These are phyloP conservation scores for Eurytoma adleriae DNA, from an alignment of 2,888 invertebrate genomes.

Conservation along the genomic window DNA sequence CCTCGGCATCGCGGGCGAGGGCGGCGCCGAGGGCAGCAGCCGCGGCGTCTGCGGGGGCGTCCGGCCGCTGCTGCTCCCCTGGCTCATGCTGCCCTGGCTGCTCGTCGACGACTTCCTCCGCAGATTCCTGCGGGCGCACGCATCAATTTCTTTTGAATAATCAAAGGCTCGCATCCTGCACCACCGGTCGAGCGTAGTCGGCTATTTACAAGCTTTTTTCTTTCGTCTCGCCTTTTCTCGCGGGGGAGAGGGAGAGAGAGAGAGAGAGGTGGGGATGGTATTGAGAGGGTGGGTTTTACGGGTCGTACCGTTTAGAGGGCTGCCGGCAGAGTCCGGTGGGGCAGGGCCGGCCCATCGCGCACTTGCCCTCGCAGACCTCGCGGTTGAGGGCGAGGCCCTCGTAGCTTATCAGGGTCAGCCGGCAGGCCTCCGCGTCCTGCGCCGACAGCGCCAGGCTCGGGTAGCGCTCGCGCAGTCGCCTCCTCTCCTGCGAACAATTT, in stretches of 20 bases:
- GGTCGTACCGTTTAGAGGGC: slow-evolving; percentile 74
- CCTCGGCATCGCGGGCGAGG: slow-evolving; percentile 75
- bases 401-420: slow-evolving; percentile 88
- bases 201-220: too few species aligned
- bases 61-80: slow-evolving; percentile 64
- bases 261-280: too few species aligned
- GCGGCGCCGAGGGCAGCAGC: slow-evolving; percentile 73
- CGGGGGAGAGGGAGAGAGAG: too few species aligned
- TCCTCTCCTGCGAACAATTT: slow-evolving; percentile 82
- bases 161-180: too few species aligned
- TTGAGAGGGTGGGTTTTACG: too few species aligned
- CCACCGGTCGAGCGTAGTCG: too few species aligned
- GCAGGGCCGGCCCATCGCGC: slow-evolving; percentile 89
- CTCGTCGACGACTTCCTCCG: slow-evolving; percentile 73
- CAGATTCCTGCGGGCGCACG: slow-evolving; percentile 62
- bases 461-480: slow-evolving; percentile 89
- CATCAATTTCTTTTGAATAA: background rate
- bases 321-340: slow-evolving; percentile 86
- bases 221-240: too few species aligned
- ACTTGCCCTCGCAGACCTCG: slow-evolving; percentile 92
- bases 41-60: slow-evolving; percentile 75
- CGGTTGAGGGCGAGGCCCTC: slow-evolving; percentile 87
- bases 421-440: slow-evolving; percentile 86
- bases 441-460: slow-evolving; percentile 86
- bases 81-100: slow-evolving; percentile 73